phyloP scores from a whole-genome alignment of 2,797 vertebrate species.

The Onychomys leucogaster region DNA sequence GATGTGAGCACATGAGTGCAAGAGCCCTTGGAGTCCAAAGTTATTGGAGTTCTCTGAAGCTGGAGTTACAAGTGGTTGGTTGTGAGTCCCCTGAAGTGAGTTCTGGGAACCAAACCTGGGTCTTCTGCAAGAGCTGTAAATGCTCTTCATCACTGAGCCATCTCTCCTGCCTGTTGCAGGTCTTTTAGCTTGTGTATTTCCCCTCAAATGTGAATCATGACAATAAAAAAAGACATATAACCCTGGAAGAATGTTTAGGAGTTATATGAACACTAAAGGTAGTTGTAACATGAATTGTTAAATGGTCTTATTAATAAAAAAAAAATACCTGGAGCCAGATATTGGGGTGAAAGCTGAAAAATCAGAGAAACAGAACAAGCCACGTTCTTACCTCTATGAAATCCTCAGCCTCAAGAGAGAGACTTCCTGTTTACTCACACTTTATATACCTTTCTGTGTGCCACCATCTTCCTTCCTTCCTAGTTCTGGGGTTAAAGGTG shows the following conservation, averaged over 20 bases:
- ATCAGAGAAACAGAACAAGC: too few relatives aligned
- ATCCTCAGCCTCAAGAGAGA: too few relatives aligned
- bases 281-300: background rate
- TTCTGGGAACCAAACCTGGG: background rate
- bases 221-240: background rate
- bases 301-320: too few relatives aligned
- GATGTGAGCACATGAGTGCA: background rate
- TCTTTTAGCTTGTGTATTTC: background rate
- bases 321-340: too few relatives aligned
- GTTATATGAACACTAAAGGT: background rate
- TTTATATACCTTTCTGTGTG: too few relatives aligned
- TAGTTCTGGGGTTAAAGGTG: too few relatives aligned
- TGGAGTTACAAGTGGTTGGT: background rate
- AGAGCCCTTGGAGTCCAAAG: background rate
- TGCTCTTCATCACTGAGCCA: background rate
- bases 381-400: too few relatives aligned
- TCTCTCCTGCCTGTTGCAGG: too few relatives aligned
- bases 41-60: background rate
- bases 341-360: too few relatives aligned
- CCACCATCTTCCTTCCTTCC: too few relatives aligned
- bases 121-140: too few relatives aligned
- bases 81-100: background rate
- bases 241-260: background rate
- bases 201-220: background rate
- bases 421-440: too few relatives aligned